phyloP scores from a whole-genome alignment of 2,888 invertebrate genomes.

The Dione juno region DNA sequence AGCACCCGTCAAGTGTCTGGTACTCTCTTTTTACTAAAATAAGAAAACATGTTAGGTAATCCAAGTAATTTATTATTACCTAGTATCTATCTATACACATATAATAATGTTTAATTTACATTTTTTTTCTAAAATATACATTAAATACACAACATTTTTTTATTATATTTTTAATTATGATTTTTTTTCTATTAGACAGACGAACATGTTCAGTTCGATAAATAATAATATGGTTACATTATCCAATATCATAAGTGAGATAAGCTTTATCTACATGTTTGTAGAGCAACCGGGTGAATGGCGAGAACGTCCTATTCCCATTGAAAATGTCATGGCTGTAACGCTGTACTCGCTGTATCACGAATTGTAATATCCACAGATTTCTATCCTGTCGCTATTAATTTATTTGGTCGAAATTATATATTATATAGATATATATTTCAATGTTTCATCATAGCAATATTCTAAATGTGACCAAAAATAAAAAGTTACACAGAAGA shows the following conservation, averaged over 20 bases:
- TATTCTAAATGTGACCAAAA: no score
- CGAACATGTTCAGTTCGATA: neutral
- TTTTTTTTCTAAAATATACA: no score
- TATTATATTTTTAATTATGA: neutral
- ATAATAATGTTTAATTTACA: no score
- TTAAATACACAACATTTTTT: no score
- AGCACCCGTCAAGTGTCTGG: neutral
- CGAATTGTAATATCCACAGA: neutral
- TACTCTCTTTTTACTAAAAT: constrained; percentile 11
- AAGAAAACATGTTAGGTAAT: neutral
- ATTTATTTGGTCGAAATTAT: neutral
- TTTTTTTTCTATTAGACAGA: neutral
- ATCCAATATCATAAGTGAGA: neutral
- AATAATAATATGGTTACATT: neutral
- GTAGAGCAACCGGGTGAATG: constrained; percentile 1
- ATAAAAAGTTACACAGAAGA: no score
- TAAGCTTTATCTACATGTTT: neutral
- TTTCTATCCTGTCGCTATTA: neutral
- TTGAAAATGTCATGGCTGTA: constrained; percentile 30
- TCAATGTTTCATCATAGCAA: no score
- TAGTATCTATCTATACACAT: neutral
- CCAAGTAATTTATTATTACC: neutral
- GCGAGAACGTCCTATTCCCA: constrained; percentile 17
- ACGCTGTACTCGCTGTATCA: neutral
- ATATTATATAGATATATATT: no score